Conservation (phyloP, 2,888 invertebrate genomes). For the Phrixothrix hirtus region DNA sequence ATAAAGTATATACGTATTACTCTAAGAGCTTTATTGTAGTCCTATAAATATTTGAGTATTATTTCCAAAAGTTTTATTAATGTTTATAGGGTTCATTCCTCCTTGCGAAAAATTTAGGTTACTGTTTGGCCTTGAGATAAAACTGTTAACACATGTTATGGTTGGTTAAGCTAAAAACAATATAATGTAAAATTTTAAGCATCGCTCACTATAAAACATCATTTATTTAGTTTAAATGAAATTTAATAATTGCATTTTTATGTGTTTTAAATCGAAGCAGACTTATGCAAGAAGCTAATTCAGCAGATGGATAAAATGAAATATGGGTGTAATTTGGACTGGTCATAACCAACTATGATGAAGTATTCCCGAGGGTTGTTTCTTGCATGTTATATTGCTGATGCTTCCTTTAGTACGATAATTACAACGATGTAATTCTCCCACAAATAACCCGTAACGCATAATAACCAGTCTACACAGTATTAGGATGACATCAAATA, state of each 20-base stretch:
- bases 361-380: slow-evolving; percentile 46
- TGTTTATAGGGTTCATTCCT: no score
- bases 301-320: slow-evolving; percentile 46
- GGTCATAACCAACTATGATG: slow-evolving; percentile 51
- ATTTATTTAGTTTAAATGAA: no score
- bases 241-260: slow-evolving; percentile 19
- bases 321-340: slow-evolving; percentile 50
- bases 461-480: no score
- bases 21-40: neutral
- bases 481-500: no score
- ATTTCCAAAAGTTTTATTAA: no score
- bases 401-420: slow-evolving; percentile 38
- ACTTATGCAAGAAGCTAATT: slow-evolving; percentile 42
- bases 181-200: neutral
- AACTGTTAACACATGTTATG: no score
- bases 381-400: slow-evolving; percentile 43
- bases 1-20: neutral
- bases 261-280: slow-evolving; percentile 23
- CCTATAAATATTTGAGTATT: no score
- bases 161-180: no score
- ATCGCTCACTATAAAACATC: no score
- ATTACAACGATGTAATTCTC: slow-evolving; percentile 34
- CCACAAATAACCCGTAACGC: no score
- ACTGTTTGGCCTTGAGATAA: no score
- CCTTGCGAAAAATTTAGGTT: no score